A percentile compares a stretch with the other conserved stretches of the same genome.
Evolutionary conservation across 2,797 vertebrate species (phyloP).

Genomic region (Leptodactylus fallax): DNA sequence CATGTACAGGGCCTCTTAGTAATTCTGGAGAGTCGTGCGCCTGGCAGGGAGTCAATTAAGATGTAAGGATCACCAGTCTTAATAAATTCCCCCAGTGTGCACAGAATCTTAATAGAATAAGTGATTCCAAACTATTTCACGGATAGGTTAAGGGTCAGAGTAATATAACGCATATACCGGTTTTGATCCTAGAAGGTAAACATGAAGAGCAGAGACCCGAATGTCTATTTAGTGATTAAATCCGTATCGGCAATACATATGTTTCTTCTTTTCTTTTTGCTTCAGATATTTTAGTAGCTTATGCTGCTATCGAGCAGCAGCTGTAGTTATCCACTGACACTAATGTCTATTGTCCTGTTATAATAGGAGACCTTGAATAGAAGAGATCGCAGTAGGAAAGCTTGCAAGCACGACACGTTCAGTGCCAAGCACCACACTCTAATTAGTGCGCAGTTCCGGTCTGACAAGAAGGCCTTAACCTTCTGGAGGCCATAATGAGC

Average conservation of each 20-base stretch:
- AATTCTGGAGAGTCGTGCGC: too few relatives aligned
- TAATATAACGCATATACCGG: neutral
- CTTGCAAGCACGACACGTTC: slow-evolving; percentile 72
- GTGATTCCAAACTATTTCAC: too few relatives aligned
- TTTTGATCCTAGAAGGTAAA: neutral
- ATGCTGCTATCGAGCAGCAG: slow-evolving; percentile 33
- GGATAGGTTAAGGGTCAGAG: neutral
- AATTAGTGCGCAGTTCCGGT: slow-evolving; percentile 78
- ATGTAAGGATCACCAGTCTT: too few relatives aligned
- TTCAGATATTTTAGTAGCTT: slow-evolving; percentile 20
- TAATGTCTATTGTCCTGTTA: slow-evolving; percentile 63
- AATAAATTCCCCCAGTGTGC: too few relatives aligned
- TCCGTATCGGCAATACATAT: neutral
- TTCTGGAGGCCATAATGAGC: slow-evolving; percentile 76
- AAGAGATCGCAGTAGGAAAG: slow-evolving; percentile 73
- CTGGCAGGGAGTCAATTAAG: too few relatives aligned
- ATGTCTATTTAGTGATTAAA: neutral
- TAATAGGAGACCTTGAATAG: slow-evolving; percentile 66
- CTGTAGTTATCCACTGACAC: slow-evolving; percentile 54
- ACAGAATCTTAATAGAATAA: too few relatives aligned
- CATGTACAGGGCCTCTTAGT: too few relatives aligned
- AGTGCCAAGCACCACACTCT: slow-evolving; percentile 76
- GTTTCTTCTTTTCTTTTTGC: neutral
- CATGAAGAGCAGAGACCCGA: neutral
- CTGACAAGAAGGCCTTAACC: slow-evolving; percentile 75